Conservation (phyloP, 2,113 vertebrate species). For the Pseudorectes ferrugineus region DNA sequence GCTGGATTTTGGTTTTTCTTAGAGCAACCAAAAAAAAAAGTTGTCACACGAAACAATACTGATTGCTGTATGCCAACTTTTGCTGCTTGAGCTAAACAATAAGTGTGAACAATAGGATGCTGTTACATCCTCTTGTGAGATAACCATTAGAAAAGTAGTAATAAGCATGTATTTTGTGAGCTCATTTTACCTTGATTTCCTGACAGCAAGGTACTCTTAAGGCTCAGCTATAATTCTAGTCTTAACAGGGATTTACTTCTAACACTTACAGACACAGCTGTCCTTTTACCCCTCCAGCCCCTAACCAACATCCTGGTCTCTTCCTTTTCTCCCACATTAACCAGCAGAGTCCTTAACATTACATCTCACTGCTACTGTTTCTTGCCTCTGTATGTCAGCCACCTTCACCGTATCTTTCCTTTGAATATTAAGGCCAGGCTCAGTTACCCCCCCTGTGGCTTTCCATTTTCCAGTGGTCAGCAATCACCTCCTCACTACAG, state of each 20-base stretch:
- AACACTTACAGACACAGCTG: not conserved
- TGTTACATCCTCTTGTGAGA: not conserved
- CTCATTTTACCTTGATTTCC: not conserved
- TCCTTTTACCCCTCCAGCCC: not conserved
- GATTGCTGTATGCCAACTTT: not conserved
- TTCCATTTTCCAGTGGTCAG: not conserved
- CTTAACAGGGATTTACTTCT: not conserved
- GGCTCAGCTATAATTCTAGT: not conserved
- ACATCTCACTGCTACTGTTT: not conserved
- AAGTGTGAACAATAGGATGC: not conserved
- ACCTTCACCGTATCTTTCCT: not conserved
- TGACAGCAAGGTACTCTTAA: not conserved
- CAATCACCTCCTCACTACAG: not conserved
- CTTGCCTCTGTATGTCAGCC: not conserved
- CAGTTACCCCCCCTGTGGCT: not conserved
- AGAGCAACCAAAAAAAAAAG: not conserved
- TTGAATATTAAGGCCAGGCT: not conserved
- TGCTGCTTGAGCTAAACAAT: not conserved
- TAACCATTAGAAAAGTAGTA: not conserved
- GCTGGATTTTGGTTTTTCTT: not conserved
- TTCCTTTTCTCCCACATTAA: not conserved
- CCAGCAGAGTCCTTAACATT: not conserved
- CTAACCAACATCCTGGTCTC: not conserved
- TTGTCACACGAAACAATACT: not conserved
- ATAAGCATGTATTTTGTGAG: not conserved